Percentiles rank a stretch among this genome's conserved stretches.
Conservation (phyloP, 2,888 invertebrate species). For the Deladenus siricidicola region DNA sequence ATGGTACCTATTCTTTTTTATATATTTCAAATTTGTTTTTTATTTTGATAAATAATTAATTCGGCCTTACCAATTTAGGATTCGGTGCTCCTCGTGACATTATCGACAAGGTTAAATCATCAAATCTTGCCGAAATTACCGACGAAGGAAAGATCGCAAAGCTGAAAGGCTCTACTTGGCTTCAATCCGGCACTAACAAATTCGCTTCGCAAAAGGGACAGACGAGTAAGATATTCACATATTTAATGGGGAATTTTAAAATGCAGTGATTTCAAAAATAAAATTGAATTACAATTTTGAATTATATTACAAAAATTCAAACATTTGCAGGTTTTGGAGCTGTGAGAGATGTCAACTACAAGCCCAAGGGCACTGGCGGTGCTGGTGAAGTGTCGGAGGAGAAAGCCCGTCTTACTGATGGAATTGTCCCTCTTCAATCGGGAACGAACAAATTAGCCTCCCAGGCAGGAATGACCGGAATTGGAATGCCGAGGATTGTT, state of each 20-base stretch:
- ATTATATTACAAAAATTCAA: not conserved
- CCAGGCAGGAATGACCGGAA: conserved; percentile 59
- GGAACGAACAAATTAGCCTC: conserved; percentile 59
- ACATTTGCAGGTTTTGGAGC: conserved; percentile 37
- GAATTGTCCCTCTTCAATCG: conserved; percentile 59
- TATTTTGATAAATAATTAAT: not conserved
- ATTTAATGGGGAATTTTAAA: not conserved
- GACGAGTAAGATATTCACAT: conserved; percentile 29
- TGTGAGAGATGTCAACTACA: conserved; percentile 52
- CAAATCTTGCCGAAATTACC: conserved; percentile 40
- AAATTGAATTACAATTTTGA: too few species aligned
- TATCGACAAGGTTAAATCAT: conserved; percentile 50
- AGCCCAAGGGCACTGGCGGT: conserved; percentile 52
- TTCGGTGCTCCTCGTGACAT: conserved; percentile 53
- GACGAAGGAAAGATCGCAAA: conserved; percentile 51
- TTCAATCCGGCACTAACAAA: conserved; percentile 54
- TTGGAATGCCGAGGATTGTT: conserved; percentile 59
- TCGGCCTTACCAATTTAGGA: conserved; percentile 25
- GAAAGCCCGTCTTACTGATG: conserved; percentile 52
- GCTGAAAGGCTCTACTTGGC: conserved; percentile 50
- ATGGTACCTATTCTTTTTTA: not conserved
- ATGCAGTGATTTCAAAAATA: conserved; percentile 7
- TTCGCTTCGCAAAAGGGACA: conserved; percentile 53
- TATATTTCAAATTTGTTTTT: not conserved
- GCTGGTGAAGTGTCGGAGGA: conserved; percentile 52